Percentiles rank a stretch among this genome's conserved stretches.
Conservation (phyloP, 2,113 vertebrate genomes). For the Sceloporus undulatus region DNA sequence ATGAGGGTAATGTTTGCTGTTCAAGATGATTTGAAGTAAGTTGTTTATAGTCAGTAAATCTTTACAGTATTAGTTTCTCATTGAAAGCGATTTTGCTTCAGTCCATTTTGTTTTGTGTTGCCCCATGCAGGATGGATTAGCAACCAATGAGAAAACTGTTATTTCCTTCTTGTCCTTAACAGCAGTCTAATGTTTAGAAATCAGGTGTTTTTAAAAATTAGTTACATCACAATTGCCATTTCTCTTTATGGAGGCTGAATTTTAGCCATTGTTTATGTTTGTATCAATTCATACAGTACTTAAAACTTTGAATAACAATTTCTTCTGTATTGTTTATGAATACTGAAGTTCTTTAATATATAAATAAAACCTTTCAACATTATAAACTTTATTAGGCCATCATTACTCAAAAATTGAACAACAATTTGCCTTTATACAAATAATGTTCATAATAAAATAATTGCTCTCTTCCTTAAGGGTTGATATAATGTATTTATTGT, state of each 20-base stretch:
- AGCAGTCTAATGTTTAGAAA: not conserved
- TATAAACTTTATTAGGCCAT: not conserved
- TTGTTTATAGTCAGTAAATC: not conserved
- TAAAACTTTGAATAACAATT: not conserved
- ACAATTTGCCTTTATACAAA: not conserved
- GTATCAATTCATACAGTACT: not conserved
- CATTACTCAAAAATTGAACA: not conserved
- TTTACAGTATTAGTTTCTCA: not conserved
- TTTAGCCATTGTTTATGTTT: not conserved
- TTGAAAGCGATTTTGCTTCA: not conserved
- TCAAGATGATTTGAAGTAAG: not conserved
- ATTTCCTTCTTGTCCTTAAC: not conserved
- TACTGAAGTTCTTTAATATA: not conserved
- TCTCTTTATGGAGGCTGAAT: not conserved
- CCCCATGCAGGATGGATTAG: not conserved
- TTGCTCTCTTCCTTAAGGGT: slow-evolving; percentile 10
- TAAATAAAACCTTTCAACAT: slow-evolving; percentile 4
- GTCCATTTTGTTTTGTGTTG: not conserved
- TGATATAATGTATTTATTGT: not conserved
- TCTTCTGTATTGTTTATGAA: not conserved
- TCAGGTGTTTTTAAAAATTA: not conserved
- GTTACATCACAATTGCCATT: not conserved
- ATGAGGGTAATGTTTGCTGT: not conserved
- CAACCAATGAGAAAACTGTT: not conserved
- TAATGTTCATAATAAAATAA: slow-evolving; percentile 2